Base-by-base conservation (phyloP, 2,113 vertebrate species). In the Eulemur rufifrons region DNA sequence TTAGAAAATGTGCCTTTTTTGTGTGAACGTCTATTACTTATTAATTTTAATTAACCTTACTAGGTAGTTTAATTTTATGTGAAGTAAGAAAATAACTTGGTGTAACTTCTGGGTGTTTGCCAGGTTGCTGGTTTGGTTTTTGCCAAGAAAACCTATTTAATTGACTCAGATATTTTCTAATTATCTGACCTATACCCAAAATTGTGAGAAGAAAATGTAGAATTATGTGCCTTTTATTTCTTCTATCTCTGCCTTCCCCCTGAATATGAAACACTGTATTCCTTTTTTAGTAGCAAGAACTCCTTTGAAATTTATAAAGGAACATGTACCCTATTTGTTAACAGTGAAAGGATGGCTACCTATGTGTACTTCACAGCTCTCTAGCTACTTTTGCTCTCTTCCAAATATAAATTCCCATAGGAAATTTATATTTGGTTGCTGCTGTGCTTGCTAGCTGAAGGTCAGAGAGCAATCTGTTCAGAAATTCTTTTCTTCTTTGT, bases 251-350 rank as follows among this genome's bases (percentile, higher is more conserved):
- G 29, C 8, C 73, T 88, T 71, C 52, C 29, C 2, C 37, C n/a
- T 64, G 47, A 29, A 77, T 71, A 39, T 84, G n/a, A 68, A 61
- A 96, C 3, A 54, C 47, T 32, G 5, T 56, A 80, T 9, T 78
- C 15, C 37, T 27, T 63, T 69, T 93, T 52, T 84, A 74, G 64
- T 90, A 91, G 92, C 37, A 93, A 84, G 42, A 94, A 81, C 42
- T 69, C 52, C 32, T 88, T 77, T 95, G 50, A 95, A 76, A 45
- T 94, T n/a, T 93, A 9, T 86, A 78, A 94, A 90, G 42, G 69
- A 81, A 54, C 63, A 64, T 32, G 8, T 76, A 0, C 2, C 18
- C 56, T 83, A 17, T 87, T 95, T 83, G 50, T 63, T 93, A 25
- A 92, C 50, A 54, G 6, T 73, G 27, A 93, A 80, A 95, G 23